Conservation (phyloP, 2,113 vertebrate species). For the Bubo bubo region DNA sequence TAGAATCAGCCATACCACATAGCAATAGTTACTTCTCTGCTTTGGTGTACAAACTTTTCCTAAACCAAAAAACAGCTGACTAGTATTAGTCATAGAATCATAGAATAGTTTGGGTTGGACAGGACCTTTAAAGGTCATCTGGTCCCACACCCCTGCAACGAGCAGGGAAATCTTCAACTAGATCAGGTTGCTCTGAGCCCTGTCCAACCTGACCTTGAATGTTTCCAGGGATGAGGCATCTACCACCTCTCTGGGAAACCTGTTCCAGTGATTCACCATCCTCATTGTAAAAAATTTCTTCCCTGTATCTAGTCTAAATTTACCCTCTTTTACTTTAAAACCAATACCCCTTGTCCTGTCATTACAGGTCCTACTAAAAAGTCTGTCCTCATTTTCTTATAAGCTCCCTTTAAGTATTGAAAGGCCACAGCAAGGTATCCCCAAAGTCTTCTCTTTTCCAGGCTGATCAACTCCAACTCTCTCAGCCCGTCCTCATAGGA, state of each 20-base stretch:
- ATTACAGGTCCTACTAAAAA: background rate
- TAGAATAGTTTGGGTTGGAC: background rate
- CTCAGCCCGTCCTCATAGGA: background rate
- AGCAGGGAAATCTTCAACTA: background rate
- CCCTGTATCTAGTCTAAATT: background rate
- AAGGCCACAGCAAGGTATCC: accelerated
- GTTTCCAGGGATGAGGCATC: background rate
- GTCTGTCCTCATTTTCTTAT: background rate
- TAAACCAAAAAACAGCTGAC: accelerated
- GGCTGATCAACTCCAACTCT: background rate
- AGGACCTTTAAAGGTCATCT: too few relatives aligned
- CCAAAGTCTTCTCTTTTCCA: background rate
- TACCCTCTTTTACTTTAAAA: background rate
- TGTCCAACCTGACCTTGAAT: accelerated
- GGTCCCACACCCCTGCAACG: accelerated
- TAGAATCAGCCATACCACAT: background rate
- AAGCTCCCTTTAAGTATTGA: background rate
- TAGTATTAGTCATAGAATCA: background rate
- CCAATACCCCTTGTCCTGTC: background rate
- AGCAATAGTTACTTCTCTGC: background rate
- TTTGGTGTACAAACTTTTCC: background rate
- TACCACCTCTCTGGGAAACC: background rate
- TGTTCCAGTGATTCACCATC: background rate
- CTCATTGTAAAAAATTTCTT: background rate
- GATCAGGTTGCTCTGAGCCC: background rate